Percentiles rank a stretch among this genome's conserved stretches.
These are phyloP conservation scores for Distichodus sexfasciatus DNA, from an alignment of 2,797 vertebrate genomes.

Conservation along the genomic window DNA sequence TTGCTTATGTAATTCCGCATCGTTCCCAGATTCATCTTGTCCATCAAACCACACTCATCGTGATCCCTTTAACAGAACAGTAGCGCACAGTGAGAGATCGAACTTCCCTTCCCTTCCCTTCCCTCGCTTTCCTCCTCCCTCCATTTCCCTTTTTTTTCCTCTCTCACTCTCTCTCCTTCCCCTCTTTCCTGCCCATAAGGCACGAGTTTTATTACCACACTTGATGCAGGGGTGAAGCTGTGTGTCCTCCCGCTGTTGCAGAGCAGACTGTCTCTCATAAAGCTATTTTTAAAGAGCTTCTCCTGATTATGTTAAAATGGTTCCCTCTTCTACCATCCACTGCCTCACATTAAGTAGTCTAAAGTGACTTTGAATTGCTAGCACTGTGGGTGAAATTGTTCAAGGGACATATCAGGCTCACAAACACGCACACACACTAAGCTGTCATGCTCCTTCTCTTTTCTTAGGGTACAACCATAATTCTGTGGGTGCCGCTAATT, in stretches of 20 bases:
- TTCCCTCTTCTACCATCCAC: background rate
- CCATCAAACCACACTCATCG: background rate
- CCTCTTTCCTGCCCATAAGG: background rate
- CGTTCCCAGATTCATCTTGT: background rate
- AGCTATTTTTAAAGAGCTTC: background rate
- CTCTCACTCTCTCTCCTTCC: background rate
- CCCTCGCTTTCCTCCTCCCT: background rate
- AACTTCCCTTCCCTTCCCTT: background rate
- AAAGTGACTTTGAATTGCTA: slow-evolving; percentile 10
- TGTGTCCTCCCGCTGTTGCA: background rate
- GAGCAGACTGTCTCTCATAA: slow-evolving; percentile 8
- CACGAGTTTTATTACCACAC: background rate
- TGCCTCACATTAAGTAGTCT: background rate
- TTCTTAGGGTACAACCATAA: slow-evolving; percentile 84
- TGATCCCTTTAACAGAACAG: background rate
- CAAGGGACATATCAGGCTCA: background rate
- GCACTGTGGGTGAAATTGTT: slow-evolving; percentile 9
- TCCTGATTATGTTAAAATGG: slow-evolving; percentile 3
- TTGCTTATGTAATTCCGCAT: background rate
- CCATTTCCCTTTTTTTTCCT: background rate
- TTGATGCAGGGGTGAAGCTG: background rate
- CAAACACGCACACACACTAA: background rate
- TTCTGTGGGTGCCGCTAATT: slow-evolving; percentile 86
- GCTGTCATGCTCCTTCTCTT: background rate
- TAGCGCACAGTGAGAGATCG: background rate